phyloP scores from a whole-genome alignment of 35 echinoderm and acorn worm species.

The Stichopus chloronotus region DNA sequence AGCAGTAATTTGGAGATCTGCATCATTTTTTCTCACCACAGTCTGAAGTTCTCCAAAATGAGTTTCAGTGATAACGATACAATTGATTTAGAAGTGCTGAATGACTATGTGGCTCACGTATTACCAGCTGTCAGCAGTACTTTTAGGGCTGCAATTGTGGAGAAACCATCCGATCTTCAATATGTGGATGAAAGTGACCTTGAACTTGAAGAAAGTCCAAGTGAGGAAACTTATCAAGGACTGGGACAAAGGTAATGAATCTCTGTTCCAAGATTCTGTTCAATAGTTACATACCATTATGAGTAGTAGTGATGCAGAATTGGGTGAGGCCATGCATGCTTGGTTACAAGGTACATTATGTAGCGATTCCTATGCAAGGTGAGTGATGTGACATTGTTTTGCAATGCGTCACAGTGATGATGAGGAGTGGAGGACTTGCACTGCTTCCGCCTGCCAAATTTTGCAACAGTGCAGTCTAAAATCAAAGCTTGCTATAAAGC shows the following conservation, averaged over 20 bases:
- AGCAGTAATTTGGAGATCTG: too few relatives aligned
- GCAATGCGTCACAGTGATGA: too few relatives aligned
- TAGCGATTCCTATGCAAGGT: background rate
- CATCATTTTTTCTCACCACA: too few relatives aligned
- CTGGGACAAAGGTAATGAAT: slow-evolving; percentile 13
- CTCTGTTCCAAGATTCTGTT: background rate
- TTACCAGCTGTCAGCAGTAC: background rate
- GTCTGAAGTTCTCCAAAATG: too few relatives aligned
- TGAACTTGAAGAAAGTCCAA: slow-evolving; percentile 30
- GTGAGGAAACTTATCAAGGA: slow-evolving; percentile 10
- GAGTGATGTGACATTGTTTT: background rate
- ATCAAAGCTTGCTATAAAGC: too few relatives aligned
- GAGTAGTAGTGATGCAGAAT: background rate
- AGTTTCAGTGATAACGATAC: too few relatives aligned
- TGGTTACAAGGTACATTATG: background rate
- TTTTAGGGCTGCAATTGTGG: background rate
- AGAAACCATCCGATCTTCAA: background rate
- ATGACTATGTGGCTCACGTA: too few relatives aligned
- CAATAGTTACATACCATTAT: background rate
- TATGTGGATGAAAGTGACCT: slow-evolving; percentile 12
- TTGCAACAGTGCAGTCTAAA: too few relatives aligned
- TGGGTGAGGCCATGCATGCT: background rate
- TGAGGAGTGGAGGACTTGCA: too few relatives aligned
- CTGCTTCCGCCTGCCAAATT: too few relatives aligned
- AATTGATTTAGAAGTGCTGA: too few relatives aligned